Conservation (phyloP, 1,140 invertebrate genomes). For the Kradibia gibbosae region DNA sequence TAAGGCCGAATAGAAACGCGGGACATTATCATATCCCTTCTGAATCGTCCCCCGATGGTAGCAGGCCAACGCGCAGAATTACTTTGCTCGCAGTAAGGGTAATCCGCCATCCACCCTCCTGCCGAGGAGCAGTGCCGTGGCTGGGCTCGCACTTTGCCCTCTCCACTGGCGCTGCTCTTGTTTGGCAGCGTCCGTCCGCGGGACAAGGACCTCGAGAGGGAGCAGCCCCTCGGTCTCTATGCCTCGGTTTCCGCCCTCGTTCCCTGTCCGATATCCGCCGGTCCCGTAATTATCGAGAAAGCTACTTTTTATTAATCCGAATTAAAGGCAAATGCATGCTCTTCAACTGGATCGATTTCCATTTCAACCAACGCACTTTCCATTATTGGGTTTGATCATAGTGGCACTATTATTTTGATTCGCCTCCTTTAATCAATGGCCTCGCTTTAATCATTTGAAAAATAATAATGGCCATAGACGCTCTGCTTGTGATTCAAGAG, state of each 20-base stretch:
- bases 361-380: not conserved
- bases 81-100: slow-evolving; percentile 39
- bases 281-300: too few species aligned
- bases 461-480: too few species aligned
- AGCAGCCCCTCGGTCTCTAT: not conserved
- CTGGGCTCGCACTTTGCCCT: slow-evolving; percentile 42
- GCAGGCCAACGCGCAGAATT: slow-evolving; percentile 1
- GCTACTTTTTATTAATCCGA: slow-evolving; percentile 23
- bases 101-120: slow-evolving; percentile 48
- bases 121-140: slow-evolving; percentile 22
- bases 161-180: slow-evolving; percentile 47
- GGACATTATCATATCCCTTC: slow-evolving; percentile 29
- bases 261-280: not conserved
- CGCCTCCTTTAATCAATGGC: too few species aligned
- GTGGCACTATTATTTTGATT: too few species aligned
- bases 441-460: too few species aligned
- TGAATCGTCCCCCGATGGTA: too few species aligned
- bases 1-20: too few species aligned
- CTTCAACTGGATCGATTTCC: too few species aligned
- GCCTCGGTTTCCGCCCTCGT: not conserved
- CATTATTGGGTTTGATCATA: not conserved
- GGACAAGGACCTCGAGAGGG: not conserved
- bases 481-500: too few species aligned
- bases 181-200: slow-evolving; percentile 21
- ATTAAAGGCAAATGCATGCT: not conserved